Evolutionary conservation across 1,140 invertebrate genomes (phyloP).

Genomic region (Papilio helenus): DNA sequence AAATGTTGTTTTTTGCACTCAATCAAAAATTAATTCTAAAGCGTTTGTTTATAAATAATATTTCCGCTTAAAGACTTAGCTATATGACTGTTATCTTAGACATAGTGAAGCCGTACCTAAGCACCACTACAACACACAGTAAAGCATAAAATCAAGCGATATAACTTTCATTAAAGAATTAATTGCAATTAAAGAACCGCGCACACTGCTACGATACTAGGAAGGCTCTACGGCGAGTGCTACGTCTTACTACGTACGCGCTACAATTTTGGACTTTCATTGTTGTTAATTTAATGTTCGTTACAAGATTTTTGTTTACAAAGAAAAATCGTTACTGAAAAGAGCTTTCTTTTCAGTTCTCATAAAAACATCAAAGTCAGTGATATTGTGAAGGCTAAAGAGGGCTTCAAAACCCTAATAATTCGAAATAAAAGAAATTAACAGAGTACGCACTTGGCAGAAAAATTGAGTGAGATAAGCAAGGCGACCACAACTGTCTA

Average conservation of each 20-base stretch:
- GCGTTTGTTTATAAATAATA: neutral
- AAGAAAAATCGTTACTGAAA: neutral
- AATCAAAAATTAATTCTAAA: neutral
- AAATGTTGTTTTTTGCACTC: neutral
- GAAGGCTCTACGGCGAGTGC: conserved; percentile 24
- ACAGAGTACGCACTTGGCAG: conserved; percentile 19
- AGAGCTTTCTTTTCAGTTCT: neutral
- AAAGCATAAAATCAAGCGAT: neutral
- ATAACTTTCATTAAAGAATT: neutral
- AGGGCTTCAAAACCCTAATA: neutral
- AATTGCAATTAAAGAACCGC: neutral
- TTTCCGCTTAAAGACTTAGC: neutral
- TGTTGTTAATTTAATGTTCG: neutral
- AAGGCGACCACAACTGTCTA: conserved; percentile 38
- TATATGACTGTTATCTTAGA: neutral
- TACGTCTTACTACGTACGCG: neutral
- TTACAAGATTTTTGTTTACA: no score
- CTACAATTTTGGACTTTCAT: neutral
- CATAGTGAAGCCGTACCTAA: neutral
- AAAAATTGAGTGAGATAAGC: conserved; percentile 30
- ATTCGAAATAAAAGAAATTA: conserved; percentile 31
- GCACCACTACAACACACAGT: neutral
- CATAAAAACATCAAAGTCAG: conserved; percentile 6
- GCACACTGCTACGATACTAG: conserved; percentile 32
- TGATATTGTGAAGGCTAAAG: conserved; percentile 30